Evolutionary conservation across 2,113 vertebrate genomes (phyloP).

Genomic region (Amia ocellicauda): DNA sequence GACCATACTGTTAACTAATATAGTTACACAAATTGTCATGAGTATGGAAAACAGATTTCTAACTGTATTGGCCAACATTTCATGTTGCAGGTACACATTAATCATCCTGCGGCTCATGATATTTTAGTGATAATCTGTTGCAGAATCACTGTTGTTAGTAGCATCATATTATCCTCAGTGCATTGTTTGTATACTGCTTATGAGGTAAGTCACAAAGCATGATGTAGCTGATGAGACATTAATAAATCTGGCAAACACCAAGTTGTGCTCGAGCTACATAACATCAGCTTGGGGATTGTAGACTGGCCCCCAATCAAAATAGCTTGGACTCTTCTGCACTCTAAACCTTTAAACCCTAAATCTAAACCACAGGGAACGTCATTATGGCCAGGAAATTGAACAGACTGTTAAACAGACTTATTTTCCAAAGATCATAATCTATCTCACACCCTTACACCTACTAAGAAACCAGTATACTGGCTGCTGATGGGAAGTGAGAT

Average conservation of each 20-base stretch:
- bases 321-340: not conserved
- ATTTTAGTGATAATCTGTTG: not conserved
- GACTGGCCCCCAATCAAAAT: not conserved
- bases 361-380: slow-evolving; percentile 6
- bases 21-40: slow-evolving; percentile 21
- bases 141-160: not conserved
- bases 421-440: not conserved
- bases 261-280: not conserved
- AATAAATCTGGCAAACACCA: too few species aligned
- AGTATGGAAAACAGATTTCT: slow-evolving; percentile 19
- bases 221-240: not conserved
- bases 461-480: too few species aligned
- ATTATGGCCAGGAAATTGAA: slow-evolving; percentile 7
- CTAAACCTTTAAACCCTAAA: not conserved
- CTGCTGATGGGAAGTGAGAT: too few species aligned
- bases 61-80: not conserved
- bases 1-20: slow-evolving; percentile 17
- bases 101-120: not conserved
- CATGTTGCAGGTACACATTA: not conserved
- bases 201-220: not conserved
- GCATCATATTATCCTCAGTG: not conserved
- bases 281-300: not conserved
- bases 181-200: too few species aligned
- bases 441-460: too few species aligned
- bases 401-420: not conserved